These are phyloP conservation scores for Pocillopora grandis DNA, from an alignment of 92 coral and sea anemone genomes.

Conservation along the genomic window DNA sequence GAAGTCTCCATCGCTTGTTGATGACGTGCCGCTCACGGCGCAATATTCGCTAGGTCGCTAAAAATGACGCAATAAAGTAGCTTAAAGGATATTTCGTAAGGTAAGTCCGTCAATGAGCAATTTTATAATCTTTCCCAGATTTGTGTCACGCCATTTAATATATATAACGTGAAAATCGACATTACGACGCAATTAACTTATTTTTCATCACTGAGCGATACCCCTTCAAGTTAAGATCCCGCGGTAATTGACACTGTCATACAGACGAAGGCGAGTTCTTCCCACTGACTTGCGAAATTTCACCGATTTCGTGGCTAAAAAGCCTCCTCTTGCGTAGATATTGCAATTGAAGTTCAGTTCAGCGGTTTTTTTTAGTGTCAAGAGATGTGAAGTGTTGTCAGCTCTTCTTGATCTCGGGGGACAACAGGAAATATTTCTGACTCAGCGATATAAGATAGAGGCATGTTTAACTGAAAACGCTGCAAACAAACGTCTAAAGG, in stretches of 20 bases:
- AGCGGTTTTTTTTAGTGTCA: background rate
- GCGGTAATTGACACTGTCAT: background rate
- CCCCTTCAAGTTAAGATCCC: background rate
- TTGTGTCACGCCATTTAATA: constrained; percentile 12
- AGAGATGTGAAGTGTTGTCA: background rate
- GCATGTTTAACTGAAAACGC: background rate
- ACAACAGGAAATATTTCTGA: background rate
- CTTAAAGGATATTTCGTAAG: constrained; percentile 5
- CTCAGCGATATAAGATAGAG: background rate
- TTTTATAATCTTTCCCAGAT: background rate
- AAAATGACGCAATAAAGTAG: constrained; percentile 12
- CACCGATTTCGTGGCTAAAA: background rate
- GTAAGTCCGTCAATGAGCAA: constrained; percentile 1
- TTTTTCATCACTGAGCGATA: constrained; percentile 8
- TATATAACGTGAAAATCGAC: background rate
- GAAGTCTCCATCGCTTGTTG: background rate
- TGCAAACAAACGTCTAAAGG: background rate
- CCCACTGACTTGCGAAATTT: background rate
- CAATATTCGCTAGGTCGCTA: background rate
- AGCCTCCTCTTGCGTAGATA: constrained; percentile 1
- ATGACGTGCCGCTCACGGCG: background rate
- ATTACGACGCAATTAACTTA: background rate
- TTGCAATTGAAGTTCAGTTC: background rate
- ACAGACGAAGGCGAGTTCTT: background rate
- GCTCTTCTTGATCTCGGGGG: background rate